These are phyloP conservation scores for Shinisaurus crocodilurus DNA, from an alignment of 2,113 vertebrate species.

Conservation along the genomic window DNA sequence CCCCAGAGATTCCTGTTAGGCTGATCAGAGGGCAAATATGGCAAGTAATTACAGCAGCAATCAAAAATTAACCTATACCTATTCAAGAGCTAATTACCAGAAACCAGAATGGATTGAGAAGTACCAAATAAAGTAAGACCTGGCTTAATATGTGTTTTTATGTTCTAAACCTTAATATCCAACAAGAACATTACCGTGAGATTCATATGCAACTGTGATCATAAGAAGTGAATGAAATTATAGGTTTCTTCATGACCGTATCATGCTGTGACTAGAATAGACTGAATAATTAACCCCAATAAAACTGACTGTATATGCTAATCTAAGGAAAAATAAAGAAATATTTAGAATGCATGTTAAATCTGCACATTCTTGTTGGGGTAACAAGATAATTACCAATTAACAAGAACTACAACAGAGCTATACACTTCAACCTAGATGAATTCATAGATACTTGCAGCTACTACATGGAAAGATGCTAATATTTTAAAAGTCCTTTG, in stretches of 20 bases:
- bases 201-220: not conserved
- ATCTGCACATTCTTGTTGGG: not conserved
- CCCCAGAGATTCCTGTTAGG: not conserved
- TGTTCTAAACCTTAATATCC: not conserved
- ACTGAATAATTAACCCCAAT: constrained; percentile 12
- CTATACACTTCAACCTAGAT: not conserved
- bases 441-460: not conserved
- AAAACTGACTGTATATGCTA: constrained; percentile 1
- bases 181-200: constrained; percentile 7
- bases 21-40: constrained; percentile 10
- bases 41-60: not conserved
- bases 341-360: not conserved
- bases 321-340: not conserved
- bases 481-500: not conserved
- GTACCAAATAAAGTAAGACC: not conserved
- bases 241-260: not conserved
- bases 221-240: constrained; percentile 1
- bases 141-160: not conserved
- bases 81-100: not conserved
- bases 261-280: not conserved
- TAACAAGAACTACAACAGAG: not conserved
- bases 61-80: not conserved
- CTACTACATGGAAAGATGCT: not conserved
- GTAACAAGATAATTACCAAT: not conserved
- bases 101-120: not conserved